Percentiles rank a stretch among this genome's conserved stretches.
Evolutionary conservation across 2,888 invertebrate genomes (phyloP).

Genomic region (Helleia helle): DNA sequence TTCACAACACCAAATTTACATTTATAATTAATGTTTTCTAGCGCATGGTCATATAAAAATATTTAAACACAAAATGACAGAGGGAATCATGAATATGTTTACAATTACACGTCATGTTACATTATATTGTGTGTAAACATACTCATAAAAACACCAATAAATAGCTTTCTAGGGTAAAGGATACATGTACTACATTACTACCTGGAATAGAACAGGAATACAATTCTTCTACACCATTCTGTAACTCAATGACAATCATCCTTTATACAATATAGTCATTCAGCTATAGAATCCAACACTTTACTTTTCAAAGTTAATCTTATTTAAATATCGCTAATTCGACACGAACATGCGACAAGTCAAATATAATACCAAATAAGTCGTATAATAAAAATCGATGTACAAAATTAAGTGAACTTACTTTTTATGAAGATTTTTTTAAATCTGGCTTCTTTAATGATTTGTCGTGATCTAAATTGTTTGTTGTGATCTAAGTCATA

Average conservation of each 20-base stretch:
- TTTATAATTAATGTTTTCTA: neutral
- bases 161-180: constrained; percentile 5
- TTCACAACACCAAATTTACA: neutral
- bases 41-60: neutral
- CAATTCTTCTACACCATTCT: constrained; percentile 6
- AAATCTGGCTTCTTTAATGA: no score
- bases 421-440: no score
- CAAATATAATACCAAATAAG: no score
- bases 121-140: neutral
- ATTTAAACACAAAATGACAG: constrained; percentile 6
- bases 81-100: constrained; percentile 1
- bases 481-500: no score
- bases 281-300: constrained; percentile 5
- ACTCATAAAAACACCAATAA: neutral
- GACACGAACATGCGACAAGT: neutral
- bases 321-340: neutral
- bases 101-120: neutral
- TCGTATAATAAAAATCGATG: no score
- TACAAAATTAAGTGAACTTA: no score
- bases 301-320: neutral
- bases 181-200: constrained; percentile 4
- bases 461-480: no score
- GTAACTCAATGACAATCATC: constrained; percentile 1
- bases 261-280: constrained; percentile 2
- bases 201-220: constrained; percentile 8